Evolutionary conservation across 2,888 invertebrate genomes (phyloP), one percentile per base, ranked within the genome.

Genomic region (Drosophila histrio): DNA sequence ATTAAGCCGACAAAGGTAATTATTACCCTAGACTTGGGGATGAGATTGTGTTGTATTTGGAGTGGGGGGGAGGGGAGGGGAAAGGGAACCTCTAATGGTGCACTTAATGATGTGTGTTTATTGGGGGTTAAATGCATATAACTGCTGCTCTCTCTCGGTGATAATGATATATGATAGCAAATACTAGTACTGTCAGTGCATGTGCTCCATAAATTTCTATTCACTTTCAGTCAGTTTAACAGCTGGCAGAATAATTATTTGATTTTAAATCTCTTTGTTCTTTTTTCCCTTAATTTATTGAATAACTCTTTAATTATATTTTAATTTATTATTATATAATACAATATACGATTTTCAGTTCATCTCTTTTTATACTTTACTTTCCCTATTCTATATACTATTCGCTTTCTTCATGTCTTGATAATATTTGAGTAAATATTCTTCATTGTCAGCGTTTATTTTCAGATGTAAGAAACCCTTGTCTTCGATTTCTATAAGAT

Each of bases 41-140:
- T 28, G 30, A 6, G 17, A 36, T 4, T 34, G 3, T 3, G 4
- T 11, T 4, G 19, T n/a, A 11, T 28, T n/a, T 6, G 21, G 1
- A 4, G 8, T 17, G 17, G 6, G 30, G 4, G 5, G 9, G 9
- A 22, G 58, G 41, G 24, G 7, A 0, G 39, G 9, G 9, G 26
- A 15, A 21, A 6, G 24, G 34, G 36, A 32, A 17, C 36, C 38
- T 43, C 44, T 71, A 73, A 73, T 65, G 60, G 57, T 58, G 77
- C 61, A 52, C n/a, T 62, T 74, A 74, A 77, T 72, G 77, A 73
- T 73, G 73, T 77, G 67, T 73, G 43, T 57, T 53, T 54, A 43
- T 57, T 65, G 66, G 53, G 71, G 66, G 53, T 44, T 36, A 34
- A 57, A 46, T 50, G 46, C 26, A 19, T 21, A 6, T 15, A 11